phyloP scores from a whole-genome alignment of 2,797 vertebrate genomes.

The Gymnothorax javanicus region DNA sequence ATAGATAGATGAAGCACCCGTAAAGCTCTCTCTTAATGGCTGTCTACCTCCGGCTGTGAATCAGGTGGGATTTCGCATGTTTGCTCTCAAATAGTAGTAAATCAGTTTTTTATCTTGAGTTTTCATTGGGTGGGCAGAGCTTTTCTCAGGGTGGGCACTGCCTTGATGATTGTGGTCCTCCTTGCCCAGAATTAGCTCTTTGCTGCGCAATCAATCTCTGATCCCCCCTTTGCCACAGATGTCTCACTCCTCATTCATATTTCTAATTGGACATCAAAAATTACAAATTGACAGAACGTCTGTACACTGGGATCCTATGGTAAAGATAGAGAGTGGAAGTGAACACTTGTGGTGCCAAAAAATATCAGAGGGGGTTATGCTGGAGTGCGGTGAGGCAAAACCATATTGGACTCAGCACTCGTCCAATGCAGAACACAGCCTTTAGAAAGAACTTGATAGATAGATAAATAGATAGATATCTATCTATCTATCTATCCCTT shows the following conservation, averaged over 20 bases:
- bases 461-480: too few species aligned
- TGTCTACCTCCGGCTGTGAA: too few species aligned
- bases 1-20: too few species aligned
- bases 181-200: not conserved
- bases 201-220: not conserved
- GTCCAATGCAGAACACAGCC: not conserved
- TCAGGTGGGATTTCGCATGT: too few species aligned
- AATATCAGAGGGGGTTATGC: not conserved
- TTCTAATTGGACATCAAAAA: slow-evolving; percentile 5
- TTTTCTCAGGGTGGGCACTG: too few species aligned
- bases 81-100: too few species aligned
- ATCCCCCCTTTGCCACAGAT: slow-evolving; percentile 1
- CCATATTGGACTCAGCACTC: not conserved
- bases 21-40: too few species aligned
- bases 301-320: not conserved
- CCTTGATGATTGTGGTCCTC: not conserved
- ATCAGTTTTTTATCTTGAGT: too few species aligned
- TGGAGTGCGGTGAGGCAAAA: not conserved
- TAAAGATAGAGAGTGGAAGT: not conserved
- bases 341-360: not conserved
- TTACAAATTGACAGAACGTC: not conserved
- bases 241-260: not conserved
- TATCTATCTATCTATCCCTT: too few species aligned
- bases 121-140: too few species aligned
- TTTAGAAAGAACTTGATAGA: not conserved